Evolutionary conservation across 2,888 invertebrate species (phyloP).

Genomic region (Synanthedon vespiformis): DNA sequence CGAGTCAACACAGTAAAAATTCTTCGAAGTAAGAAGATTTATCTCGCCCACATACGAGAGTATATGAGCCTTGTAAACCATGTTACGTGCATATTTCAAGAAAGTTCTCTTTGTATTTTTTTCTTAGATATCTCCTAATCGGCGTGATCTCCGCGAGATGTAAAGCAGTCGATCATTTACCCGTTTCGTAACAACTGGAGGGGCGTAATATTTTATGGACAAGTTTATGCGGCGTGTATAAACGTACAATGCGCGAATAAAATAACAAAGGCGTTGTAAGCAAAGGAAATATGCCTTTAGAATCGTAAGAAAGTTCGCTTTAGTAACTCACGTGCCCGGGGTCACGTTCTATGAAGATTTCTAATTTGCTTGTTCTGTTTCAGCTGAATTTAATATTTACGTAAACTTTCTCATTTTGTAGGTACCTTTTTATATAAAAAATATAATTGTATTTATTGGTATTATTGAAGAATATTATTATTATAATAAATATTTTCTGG

Average conservation of each 20-base stretch:
- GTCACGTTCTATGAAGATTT: constrained; percentile 29
- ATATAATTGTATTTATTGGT: no score
- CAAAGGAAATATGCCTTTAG: constrained; percentile 30
- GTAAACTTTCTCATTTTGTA: no score
- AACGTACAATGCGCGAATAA: constrained; percentile 22
- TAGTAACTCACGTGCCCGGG: constrained; percentile 10
- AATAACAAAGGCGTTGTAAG: constrained; percentile 15
- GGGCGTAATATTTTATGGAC: constrained; percentile 25
- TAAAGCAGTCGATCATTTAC: neutral
- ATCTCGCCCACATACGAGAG: neutral
- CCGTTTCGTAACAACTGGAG: constrained; percentile 1
- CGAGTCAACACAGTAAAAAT: no score
- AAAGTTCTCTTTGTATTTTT: no score
- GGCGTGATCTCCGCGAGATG: neutral
- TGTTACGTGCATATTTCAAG: no score
- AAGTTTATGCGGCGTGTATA: constrained; percentile 25
- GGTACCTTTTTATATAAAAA: no score
- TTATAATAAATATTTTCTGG: no score
- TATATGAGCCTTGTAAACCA: no score
- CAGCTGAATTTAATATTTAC: constrained; percentile 1
- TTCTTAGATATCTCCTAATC: neutral
- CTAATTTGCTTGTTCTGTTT: constrained; percentile 35
- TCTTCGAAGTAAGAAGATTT: no score
- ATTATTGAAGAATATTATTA: no score
- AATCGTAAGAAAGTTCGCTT: constrained; percentile 10